Conservation (phyloP, 2,888 invertebrate species). For the Epinotia ramella region DNA sequence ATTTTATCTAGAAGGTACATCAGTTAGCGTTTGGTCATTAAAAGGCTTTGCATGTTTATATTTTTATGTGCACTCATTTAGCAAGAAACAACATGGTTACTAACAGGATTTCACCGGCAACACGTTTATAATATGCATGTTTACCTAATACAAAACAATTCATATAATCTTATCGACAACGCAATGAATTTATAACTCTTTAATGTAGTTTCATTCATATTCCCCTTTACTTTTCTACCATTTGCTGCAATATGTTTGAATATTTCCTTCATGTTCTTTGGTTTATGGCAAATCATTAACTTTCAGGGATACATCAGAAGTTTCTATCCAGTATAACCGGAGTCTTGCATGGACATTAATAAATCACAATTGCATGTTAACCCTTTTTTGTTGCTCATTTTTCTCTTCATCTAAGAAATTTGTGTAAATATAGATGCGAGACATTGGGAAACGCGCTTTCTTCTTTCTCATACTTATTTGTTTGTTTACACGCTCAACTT, state of each 20-base stretch:
- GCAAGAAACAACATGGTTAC: not conserved
- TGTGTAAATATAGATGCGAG: not conserved
- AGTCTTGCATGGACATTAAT: conserved; percentile 20
- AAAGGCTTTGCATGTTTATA: conserved; percentile 21
- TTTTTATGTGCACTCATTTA: not conserved
- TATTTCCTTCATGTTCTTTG: not conserved
- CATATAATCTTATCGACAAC: not conserved
- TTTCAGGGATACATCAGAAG: conserved; percentile 19
- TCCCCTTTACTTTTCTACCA: not conserved
- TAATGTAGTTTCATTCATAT: not conserved
- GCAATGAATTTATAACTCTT: conserved; percentile 1
- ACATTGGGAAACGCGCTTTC: not conserved
- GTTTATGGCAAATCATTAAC: not conserved
- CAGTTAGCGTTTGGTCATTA: not conserved
- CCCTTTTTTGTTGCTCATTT: conserved; percentile 11
- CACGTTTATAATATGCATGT: not conserved
- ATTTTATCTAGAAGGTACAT: not conserved
- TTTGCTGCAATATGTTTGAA: not conserved
- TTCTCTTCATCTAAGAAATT: not conserved
- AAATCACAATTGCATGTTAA: conserved; percentile 17
- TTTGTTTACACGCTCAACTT: not conserved
- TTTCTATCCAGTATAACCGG: conserved; percentile 3
- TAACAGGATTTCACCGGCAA: not conserved
- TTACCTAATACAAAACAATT: not conserved
- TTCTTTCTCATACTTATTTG: not conserved